Base-by-base conservation (phyloP, 2,888 invertebrate species). In the Automeris io region DNA sequence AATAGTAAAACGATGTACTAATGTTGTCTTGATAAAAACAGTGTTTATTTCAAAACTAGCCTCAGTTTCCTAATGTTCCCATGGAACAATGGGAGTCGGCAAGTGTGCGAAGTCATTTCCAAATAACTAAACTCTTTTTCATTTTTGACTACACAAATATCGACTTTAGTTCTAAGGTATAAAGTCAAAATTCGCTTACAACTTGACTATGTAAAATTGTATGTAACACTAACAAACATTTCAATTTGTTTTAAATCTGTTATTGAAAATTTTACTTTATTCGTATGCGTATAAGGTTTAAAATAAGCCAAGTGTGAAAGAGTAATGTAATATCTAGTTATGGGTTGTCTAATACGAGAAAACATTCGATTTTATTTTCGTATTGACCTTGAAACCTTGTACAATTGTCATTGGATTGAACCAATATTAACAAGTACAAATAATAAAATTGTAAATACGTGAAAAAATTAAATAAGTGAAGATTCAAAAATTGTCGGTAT, bases 1-100 rank as follows among this genome's bases (percentile, higher is more conserved):
- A n/a, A n/a, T n/a, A n/a, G n/a, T n/a, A n/a, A n/a, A n/a, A n/a
- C n/a, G n/a, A n/a, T n/a, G n/a, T n/a, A n/a, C n/a, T n/a, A n/a
- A n/a, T n/a, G n/a, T n/a, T n/a, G n/a, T n/a, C n/a, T n/a, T n/a
- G n/a, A 26, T 8, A 7, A 23, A 16, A 29, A 4, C 16, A 29
- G n/a, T 8, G 16, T 3, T n/a, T 29, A 16, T 29, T 29, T 11
- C 21, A 21, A 31, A 23, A 11, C 18, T 31, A 13, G 25, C 19
- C 18, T 12, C 8, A 29, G 33, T 55, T 53, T 45, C 54, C 38
- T 35, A 50, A 55, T 29, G 12, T 51, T 54, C 54, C 56, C 54
- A 51, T 53, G 9, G 5, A 16, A 54, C 56, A 54, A 54, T 54
- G 42, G 53, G 24, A 40, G 34, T 40, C 39, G 7, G 18, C 12